These are phyloP conservation scores for Tenebrosternarchus preto DNA, from an alignment of 2,113 vertebrate genomes.

Conservation along the genomic window DNA sequence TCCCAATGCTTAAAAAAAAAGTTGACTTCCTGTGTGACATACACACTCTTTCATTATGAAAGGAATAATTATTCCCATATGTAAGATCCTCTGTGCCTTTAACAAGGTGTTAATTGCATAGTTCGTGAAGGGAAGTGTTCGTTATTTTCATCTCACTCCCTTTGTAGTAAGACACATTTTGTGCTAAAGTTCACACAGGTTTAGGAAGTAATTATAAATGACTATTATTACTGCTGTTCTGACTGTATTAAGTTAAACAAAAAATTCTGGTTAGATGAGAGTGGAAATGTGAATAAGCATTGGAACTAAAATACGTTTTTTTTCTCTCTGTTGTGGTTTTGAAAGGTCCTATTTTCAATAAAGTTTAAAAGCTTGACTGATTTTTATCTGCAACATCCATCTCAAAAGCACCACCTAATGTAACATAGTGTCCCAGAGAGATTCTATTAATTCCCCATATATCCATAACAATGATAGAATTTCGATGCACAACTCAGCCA, in stretches of 20 bases:
- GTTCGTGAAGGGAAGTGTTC: slow-evolving; percentile 50
- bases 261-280: background rate
- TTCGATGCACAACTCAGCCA: background rate
- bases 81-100: slow-evolving; percentile 51
- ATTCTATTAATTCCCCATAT: slow-evolving; percentile 1
- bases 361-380: background rate
- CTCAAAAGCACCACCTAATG: too few relatives aligned
- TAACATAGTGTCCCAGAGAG: background rate
- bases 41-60: slow-evolving; percentile 15
- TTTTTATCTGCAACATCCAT: background rate
- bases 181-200: slow-evolving; percentile 44
- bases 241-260: background rate
- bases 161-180: slow-evolving; percentile 47
- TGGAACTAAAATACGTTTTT: background rate
- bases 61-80: slow-evolving; percentile 57
- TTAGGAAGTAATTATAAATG: slow-evolving; percentile 37
- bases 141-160: slow-evolving; percentile 35
- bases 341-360: too few relatives aligned
- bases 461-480: background rate
- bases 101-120: slow-evolving; percentile 64
- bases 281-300: background rate
- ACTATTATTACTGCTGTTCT: slow-evolving; percentile 33
- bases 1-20: background rate
- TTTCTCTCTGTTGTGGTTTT: background rate
- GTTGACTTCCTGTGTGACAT: background rate